Evolutionary conservation across 2,113 vertebrate species (phyloP).

Genomic region (Todiramphus saurophagus): DNA sequence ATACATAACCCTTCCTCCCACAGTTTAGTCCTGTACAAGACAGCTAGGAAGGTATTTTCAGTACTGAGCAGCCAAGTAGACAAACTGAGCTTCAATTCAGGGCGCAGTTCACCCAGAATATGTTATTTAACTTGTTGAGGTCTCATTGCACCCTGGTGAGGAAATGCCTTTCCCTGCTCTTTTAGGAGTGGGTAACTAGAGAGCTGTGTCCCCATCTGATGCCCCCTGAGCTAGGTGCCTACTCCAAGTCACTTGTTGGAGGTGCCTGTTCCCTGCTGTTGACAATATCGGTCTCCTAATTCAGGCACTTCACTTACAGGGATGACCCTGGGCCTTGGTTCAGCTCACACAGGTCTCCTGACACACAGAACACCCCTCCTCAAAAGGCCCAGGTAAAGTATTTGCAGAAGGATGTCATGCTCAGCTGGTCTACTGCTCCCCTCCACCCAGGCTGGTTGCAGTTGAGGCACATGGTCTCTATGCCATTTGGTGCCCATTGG

Average conservation of each 20-base stretch:
- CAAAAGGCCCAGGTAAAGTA: neutral
- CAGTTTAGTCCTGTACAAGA: neutral
- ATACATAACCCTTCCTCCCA: neutral
- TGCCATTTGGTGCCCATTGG: no score
- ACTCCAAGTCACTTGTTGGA: fast-evolving
- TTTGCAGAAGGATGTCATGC: neutral
- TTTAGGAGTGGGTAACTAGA: neutral
- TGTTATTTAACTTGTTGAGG: neutral
- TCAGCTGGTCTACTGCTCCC: neutral
- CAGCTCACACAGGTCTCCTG: neutral
- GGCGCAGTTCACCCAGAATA: neutral
- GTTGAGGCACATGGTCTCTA: fast-evolving
- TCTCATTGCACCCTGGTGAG: neutral
- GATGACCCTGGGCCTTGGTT: neutral
- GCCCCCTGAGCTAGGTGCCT: neutral
- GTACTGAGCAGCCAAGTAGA: neutral
- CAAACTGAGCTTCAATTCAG: neutral
- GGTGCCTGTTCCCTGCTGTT: neutral
- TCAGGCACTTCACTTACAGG: neutral
- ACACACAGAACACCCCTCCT: fast-evolving
- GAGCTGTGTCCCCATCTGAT: neutral
- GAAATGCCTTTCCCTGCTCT: neutral
- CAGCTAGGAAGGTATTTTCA: neutral
- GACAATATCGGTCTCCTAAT: neutral
- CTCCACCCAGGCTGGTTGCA: neutral